phyloP scores from a whole-genome alignment of 2,797 vertebrate species.

The Chaetodon trifasciatus region DNA sequence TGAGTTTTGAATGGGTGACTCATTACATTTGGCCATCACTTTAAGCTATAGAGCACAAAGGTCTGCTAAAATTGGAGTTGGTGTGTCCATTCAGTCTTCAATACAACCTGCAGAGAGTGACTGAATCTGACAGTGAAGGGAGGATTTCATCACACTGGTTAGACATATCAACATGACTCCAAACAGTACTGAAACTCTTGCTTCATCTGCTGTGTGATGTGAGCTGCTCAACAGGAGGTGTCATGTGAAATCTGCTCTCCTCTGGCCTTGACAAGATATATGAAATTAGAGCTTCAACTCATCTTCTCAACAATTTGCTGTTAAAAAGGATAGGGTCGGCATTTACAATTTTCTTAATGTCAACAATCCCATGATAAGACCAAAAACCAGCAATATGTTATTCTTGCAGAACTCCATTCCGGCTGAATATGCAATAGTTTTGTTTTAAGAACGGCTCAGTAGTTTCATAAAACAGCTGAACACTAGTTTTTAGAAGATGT shows the following conservation, averaged over 20 bases:
- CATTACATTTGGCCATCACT: slow-evolving; percentile 16
- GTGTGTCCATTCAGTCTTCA: background rate
- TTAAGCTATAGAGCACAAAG: slow-evolving; percentile 5
- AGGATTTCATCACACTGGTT: slow-evolving; percentile 39
- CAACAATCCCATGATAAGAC: too few species aligned
- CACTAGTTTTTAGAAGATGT: background rate
- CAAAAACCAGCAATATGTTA: too few species aligned
- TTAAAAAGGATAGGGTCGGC: background rate
- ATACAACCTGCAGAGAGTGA: slow-evolving; percentile 14
- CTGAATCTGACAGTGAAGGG: slow-evolving; percentile 30
- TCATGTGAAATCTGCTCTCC: background rate
- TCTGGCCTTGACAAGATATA: background rate
- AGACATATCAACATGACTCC: slow-evolving; percentile 15
- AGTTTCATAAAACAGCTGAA: background rate
- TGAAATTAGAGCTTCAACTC: background rate
- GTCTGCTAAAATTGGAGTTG: background rate
- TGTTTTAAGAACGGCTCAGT: too few species aligned
- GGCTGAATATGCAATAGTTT: too few species aligned
- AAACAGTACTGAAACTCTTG: slow-evolving; percentile 8
- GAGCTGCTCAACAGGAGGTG: slow-evolving; percentile 11
- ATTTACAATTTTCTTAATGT: too few species aligned
- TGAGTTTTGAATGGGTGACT: slow-evolving; percentile 25
- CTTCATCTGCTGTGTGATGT: slow-evolving; percentile 22
- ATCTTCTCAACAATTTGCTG: background rate
- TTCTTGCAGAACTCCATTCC: too few species aligned